Conservation (phyloP, 2,888 invertebrate genomes). For the Dicranocentrus wangi region DNA sequence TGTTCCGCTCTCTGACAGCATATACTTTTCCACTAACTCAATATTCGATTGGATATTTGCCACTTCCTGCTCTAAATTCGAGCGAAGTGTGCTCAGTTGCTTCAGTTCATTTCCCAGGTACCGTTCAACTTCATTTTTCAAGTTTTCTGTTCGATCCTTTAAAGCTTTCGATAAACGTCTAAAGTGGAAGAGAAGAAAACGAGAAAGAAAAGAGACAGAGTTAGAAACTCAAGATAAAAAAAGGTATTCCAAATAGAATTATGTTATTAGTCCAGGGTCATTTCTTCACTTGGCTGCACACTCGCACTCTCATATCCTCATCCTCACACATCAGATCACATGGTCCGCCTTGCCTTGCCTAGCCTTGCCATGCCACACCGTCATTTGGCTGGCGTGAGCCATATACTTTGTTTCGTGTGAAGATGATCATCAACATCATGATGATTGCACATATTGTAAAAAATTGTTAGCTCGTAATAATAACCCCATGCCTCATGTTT, state of each 20-base stretch:
- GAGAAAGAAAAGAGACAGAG: background rate
- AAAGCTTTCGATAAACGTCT: constrained; percentile 89
- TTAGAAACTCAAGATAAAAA: background rate
- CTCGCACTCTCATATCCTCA: background rate
- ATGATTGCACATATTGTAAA: constrained; percentile 20
- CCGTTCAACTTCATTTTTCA: constrained; percentile 92
- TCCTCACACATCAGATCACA: background rate
- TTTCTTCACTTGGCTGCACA: constrained; percentile 16
- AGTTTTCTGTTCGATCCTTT: constrained; percentile 90
- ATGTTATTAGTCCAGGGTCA: constrained; percentile 55
- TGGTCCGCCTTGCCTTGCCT: too few relatives aligned
- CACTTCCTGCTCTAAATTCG: constrained; percentile 94
- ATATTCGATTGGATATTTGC: constrained; percentile 97
- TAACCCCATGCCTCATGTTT: constrained; percentile 39
- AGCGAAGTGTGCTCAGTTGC: constrained; percentile 89
- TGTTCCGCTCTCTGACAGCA: constrained; percentile 78
- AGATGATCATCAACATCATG: too few relatives aligned
- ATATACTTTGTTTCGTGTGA: background rate
- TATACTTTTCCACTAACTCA: constrained; percentile 95
- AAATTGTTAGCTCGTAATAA: constrained; percentile 45
- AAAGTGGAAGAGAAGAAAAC: background rate
- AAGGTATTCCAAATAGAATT: constrained; percentile 31
- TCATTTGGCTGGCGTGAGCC: constrained; percentile 19
- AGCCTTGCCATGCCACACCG: background rate
- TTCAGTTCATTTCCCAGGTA: constrained; percentile 91